Base-by-base conservation (phyloP, 2,888 invertebrate genomes). In the Steinernema hermaphroditum region DNA sequence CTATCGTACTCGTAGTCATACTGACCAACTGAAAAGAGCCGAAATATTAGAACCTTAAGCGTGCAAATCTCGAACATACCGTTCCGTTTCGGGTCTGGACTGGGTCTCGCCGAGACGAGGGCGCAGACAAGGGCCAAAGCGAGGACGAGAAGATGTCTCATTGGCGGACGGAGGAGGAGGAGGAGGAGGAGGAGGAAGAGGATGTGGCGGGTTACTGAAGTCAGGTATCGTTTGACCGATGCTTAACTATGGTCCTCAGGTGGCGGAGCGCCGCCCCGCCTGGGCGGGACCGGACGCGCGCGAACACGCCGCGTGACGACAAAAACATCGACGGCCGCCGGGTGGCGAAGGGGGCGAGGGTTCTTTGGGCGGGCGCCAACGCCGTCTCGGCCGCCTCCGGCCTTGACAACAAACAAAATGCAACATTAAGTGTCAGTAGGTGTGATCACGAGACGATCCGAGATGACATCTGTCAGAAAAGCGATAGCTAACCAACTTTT, bases 221-320 rank as follows among this genome's bases (percentile, higher is more conserved):
- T 54, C 54, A 54, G 54, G 54, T 54, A 54, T 54, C 54, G 54
- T 22, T 54, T 54, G 54, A 54, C 54, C 54, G 27, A 14, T 27
- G 54, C 54, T 54, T 54, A 54, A 54, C 54, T 54, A 54, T 54
- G 54, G 54, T 54, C 54, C 22, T 54, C 54, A 54, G 54, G 54
- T 54, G 54, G 54, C 54, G 54, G 54, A 54, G 54, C 54, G 6
- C 54, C 54, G 54, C 54, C 54, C 16, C 54, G 54, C 2, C 54
- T 4, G 27, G 54, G 54, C 54, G 54, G 54, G 24, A 27, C 46
- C 54, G 54, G 54, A 54, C 54, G 54, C 54, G 54, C 54, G 54
- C 54, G 54, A 54, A 54, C 27, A 54, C 24, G 54, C 54, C 54
- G 54, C 54, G 54, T 54, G 54, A 54, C 54, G 54, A 54, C 54